phyloP scores from a whole-genome alignment of 2,113 vertebrate species.

The Xiphophorus couchianus region DNA sequence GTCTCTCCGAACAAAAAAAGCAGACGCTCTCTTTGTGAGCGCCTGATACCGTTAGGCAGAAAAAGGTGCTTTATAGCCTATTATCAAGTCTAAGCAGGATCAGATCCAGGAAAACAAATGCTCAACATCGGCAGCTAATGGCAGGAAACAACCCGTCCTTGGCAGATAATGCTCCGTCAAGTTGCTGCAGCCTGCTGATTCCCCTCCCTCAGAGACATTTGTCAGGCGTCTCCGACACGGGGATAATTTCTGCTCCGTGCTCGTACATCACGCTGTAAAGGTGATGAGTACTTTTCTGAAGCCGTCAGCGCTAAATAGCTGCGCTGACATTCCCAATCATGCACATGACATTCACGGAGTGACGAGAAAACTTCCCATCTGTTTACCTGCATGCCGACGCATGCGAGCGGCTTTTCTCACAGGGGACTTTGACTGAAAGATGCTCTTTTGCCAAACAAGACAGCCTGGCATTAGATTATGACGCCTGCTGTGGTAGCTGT shows the following conservation, averaged over 20 bases:
- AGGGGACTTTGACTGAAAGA: constrained; percentile 49
- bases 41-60: constrained; percentile 1
- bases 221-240: constrained; percentile 48
- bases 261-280: constrained; percentile 36
- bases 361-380: constrained; percentile 47
- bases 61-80: constrained; percentile 3
- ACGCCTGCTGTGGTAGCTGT: constrained; percentile 58
- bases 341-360: constrained; percentile 44
- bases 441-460: constrained; percentile 49
- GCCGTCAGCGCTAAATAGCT: constrained; percentile 38
- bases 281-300: constrained; percentile 39
- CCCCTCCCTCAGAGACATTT: constrained; percentile 38
- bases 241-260: constrained; percentile 38
- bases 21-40: constrained; percentile 28
- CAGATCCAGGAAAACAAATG: constrained; percentile 22
- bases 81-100: constrained; percentile 45
- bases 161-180: constrained; percentile 58
- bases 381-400: constrained; percentile 2
- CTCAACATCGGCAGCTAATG: constrained; percentile 38
- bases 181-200: constrained; percentile 39
- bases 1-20: constrained; percentile 10
- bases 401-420: neutral
- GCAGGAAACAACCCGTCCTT: constrained; percentile 61
- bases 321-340: constrained; percentile 43
- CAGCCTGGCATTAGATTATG: constrained; percentile 68